These are phyloP conservation scores for Digitonthophagus gazella DNA, from an alignment of 2,888 invertebrate genomes.

Conservation along the genomic window DNA sequence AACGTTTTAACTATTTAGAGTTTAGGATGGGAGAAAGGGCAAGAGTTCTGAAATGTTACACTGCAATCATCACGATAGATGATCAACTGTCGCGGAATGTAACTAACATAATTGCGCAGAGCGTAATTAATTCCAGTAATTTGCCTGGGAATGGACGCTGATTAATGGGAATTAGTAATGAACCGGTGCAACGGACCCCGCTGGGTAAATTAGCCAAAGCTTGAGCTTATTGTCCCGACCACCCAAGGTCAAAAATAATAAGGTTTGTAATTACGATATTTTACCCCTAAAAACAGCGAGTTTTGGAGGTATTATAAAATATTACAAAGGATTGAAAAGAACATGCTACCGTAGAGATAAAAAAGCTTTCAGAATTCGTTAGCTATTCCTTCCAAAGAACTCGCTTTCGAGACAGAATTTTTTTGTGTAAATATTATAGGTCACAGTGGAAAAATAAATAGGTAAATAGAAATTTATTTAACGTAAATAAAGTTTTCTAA, in stretches of 20 bases:
- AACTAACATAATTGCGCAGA: slow-evolving; percentile 12
- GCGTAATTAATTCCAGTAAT: slow-evolving; percentile 10
- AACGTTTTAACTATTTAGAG: background rate
- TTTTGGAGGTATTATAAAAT: background rate
- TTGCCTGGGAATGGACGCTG: slow-evolving; percentile 11
- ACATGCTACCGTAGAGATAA: background rate
- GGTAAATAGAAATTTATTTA: too few species aligned
- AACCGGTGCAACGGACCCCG: background rate
- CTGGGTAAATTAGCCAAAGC: background rate
- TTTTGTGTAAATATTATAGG: background rate
- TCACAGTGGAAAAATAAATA: background rate
- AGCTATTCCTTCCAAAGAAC: background rate
- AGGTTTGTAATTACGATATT: background rate
- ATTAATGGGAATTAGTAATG: slow-evolving; percentile 16
- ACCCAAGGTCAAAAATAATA: background rate
- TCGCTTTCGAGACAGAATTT: background rate
- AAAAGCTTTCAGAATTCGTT: background rate
- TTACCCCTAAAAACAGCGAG: too few species aligned
- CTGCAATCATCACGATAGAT: background rate
- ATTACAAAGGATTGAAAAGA: background rate
- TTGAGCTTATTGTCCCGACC: background rate
- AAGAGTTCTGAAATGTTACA: background rate
- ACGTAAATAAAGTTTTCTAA: background rate
- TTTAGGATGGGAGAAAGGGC: too few species aligned
- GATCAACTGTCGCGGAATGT: background rate